These are phyloP conservation scores for Glyphotaelius pellucidus DNA, from an alignment of 2,888 invertebrate genomes.

Conservation along the genomic window DNA sequence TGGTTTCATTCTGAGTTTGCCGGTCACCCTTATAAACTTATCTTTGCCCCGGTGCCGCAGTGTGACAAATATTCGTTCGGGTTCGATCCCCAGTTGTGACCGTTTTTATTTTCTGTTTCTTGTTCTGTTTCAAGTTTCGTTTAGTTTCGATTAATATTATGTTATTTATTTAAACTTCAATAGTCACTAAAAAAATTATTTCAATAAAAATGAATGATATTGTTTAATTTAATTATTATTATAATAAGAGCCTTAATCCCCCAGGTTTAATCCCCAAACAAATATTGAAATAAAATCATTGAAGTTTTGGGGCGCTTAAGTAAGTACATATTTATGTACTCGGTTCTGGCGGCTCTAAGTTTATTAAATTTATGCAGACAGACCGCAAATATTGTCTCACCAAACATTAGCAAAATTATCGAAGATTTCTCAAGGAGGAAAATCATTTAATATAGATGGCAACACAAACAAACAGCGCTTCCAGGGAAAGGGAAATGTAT, in stretches of 20 bases:
- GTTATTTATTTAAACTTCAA: too few relatives aligned
- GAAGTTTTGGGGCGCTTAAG: background rate
- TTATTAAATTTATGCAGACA: constrained; percentile 58
- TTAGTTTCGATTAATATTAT: too few relatives aligned
- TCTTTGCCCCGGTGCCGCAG: too few relatives aligned
- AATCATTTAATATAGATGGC: constrained; percentile 49
- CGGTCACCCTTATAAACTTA: too few relatives aligned
- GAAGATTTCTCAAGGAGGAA: constrained; percentile 34
- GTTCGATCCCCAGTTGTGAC: too few relatives aligned
- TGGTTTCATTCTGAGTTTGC: too few relatives aligned
- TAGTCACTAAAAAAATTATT: too few relatives aligned
- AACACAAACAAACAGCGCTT: constrained; percentile 43
- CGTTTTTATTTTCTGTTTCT: too few relatives aligned
- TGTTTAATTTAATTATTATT: too few relatives aligned
- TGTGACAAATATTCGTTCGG: too few relatives aligned
- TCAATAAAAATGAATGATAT: too few relatives aligned
- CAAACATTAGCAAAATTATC: constrained; percentile 48
- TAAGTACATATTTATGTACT: background rate
- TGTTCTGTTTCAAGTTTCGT: too few relatives aligned
- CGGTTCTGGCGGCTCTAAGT: constrained; percentile 21
- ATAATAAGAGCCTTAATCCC: background rate
- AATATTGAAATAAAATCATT: background rate
- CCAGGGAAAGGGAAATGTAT: constrained; percentile 34
- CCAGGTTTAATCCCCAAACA: background rate
- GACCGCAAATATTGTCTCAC: constrained; percentile 56